phyloP scores from a whole-genome alignment of 1,140 invertebrate genomes.

The Spodoptera litura region DNA sequence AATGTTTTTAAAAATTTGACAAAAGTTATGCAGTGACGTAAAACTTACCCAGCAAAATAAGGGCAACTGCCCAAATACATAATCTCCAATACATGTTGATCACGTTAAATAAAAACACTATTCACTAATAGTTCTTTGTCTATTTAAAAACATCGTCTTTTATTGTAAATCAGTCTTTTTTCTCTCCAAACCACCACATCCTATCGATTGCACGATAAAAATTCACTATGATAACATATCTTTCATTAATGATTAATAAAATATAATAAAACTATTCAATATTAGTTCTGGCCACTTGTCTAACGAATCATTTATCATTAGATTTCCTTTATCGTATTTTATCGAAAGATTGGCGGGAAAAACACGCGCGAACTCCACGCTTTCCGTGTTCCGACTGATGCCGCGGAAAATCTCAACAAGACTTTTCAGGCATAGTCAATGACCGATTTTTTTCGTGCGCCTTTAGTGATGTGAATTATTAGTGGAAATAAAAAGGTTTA shows the following conservation, averaged over 20 bases:
- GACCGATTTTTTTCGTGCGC: slow-evolving; percentile 14
- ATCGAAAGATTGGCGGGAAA: slow-evolving; percentile 1
- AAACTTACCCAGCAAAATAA: slow-evolving; percentile 28
- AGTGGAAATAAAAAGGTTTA: neutral
- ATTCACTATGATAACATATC: slow-evolving; percentile 11
- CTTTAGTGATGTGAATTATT: neutral
- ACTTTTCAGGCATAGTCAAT: slow-evolving; percentile 34
- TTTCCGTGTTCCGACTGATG: slow-evolving; percentile 22
- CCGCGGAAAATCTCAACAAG: slow-evolving; percentile 20
- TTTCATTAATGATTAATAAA: slow-evolving; percentile 4
- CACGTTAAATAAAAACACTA: slow-evolving; percentile 13
- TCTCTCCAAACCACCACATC: slow-evolving; percentile 7
- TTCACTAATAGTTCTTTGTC: slow-evolving; percentile 1
- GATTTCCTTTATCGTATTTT: slow-evolving; percentile 24
- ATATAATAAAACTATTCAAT: neutral
- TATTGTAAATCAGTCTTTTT: slow-evolving; percentile 2
- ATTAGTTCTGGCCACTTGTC: neutral
- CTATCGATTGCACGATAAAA: neutral
- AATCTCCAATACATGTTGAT: slow-evolving; percentile 18
- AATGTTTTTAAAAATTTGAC: no score
- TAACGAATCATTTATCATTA: slow-evolving; percentile 19
- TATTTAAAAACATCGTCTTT: slow-evolving; percentile 18
- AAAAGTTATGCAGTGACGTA: neutral
- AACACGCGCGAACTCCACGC: neutral
- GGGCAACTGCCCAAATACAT: slow-evolving; percentile 17